Evolutionary conservation across 1,140 invertebrate genomes (phyloP).

Genomic region (Mactra quadrangularis): DNA sequence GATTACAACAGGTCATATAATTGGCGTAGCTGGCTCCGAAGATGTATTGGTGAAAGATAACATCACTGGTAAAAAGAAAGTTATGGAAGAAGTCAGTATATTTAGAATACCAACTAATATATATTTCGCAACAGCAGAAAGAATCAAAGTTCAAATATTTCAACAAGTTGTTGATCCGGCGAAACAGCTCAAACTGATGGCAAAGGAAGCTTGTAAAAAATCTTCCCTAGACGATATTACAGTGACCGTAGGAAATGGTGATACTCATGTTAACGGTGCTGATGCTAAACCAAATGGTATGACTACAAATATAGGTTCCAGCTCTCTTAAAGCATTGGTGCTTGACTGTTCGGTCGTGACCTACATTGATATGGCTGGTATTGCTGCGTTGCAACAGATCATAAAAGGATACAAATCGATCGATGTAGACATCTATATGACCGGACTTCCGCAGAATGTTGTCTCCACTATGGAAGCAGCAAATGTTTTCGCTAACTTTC

Average conservation of each 20-base stretch:
- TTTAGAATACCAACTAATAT: constrained; percentile 79
- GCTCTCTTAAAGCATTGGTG: constrained; percentile 60
- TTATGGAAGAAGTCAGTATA: constrained; percentile 85
- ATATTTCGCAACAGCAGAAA: constrained; percentile 81
- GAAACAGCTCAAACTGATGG: constrained; percentile 18
- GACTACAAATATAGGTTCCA: constrained; percentile 34
- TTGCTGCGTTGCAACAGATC: constrained; percentile 73
- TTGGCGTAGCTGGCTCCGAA: constrained; percentile 59
- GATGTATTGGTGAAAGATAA: constrained; percentile 61
- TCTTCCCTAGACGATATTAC: neutral
- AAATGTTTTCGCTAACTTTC: constrained; percentile 24
- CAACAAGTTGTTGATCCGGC: constrained; percentile 55
- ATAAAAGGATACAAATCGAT: constrained; percentile 61
- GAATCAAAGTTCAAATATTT: constrained; percentile 76
- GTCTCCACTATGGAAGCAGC: neutral
- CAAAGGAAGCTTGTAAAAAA: neutral
- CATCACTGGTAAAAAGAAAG: constrained; percentile 12
- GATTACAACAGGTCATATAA: constrained; percentile 42
- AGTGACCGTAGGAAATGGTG: neutral
- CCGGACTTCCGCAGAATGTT: neutral
- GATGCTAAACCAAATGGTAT: constrained; percentile 16
- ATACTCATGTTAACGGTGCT: neutral
- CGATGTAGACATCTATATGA: constrained; percentile 55
- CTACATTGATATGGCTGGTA: constrained; percentile 78
- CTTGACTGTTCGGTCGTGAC: constrained; percentile 78